phyloP scores from a whole-genome alignment of 2,888 invertebrate species.

The Oithona nana region DNA sequence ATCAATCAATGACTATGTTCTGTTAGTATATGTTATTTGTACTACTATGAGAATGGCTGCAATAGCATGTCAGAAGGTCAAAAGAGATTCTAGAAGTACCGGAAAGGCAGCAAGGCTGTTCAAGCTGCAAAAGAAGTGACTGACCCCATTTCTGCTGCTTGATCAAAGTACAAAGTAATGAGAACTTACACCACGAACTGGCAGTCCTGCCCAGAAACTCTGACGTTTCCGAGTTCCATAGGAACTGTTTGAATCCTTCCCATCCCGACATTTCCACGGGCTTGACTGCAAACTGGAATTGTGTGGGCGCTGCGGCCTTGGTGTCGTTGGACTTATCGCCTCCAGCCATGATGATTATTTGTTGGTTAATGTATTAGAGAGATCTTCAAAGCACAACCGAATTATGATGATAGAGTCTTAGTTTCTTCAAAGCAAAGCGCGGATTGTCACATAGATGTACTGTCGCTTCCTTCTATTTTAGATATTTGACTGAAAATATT shows the following conservation, averaged over 20 bases:
- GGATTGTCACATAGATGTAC: too few relatives aligned
- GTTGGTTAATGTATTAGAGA: too few relatives aligned
- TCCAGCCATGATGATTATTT: background rate
- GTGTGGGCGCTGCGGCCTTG: background rate
- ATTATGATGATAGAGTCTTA: background rate
- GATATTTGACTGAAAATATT: too few relatives aligned
- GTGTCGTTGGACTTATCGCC: background rate
- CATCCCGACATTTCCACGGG: constrained; percentile 31
- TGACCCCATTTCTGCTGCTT: too few relatives aligned
- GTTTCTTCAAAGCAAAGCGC: too few relatives aligned
- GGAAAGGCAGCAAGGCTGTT: too few relatives aligned
- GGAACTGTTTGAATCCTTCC: constrained; percentile 62
- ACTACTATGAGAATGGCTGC: background rate
- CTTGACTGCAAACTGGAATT: constrained; percentile 16
- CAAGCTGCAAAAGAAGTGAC: too few relatives aligned
- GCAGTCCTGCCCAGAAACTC: constrained; percentile 80
- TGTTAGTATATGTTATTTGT: background rate
- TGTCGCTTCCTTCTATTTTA: too few relatives aligned
- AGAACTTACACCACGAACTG: constrained; percentile 84
- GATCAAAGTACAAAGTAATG: too few relatives aligned
- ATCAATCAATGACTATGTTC: background rate
- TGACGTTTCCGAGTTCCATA: constrained; percentile 79
- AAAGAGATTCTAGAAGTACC: too few relatives aligned
- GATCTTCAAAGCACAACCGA: background rate
- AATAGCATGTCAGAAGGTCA: background rate